These are phyloP conservation scores for Ormia ochracea DNA, from an alignment of 2,888 invertebrate species.

Conservation along the genomic window DNA sequence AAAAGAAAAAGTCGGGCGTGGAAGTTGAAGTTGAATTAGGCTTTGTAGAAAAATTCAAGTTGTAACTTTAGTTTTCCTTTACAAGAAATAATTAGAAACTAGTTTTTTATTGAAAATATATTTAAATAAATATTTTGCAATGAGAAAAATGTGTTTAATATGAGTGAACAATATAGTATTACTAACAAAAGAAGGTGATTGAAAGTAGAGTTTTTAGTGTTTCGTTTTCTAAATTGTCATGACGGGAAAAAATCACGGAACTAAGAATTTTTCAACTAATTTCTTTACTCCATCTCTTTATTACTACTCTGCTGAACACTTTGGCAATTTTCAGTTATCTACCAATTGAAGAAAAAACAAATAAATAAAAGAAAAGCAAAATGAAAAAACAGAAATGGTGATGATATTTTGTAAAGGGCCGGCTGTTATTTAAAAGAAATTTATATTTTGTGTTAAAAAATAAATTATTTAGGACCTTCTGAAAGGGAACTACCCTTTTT, in stretches of 20 bases:
- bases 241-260: conserved; percentile 50
- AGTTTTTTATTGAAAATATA: conserved; percentile 29
- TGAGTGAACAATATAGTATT: conserved; percentile 9
- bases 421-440: conserved; percentile 35
- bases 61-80: conserved; percentile 41
- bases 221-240: conserved; percentile 21
- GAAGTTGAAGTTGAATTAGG: conserved; percentile 56
- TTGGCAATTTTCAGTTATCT: conserved; percentile 65
- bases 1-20: conserved; percentile 65
- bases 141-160: conserved; percentile 15
- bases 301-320: conserved; percentile 6
- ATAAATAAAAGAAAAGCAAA: conserved; percentile 1
- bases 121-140: neutral
- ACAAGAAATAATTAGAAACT: conserved; percentile 4
- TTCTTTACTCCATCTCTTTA: conserved; percentile 7
- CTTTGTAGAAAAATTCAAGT: conserved; percentile 19
- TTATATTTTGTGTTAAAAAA: conserved; percentile 17
- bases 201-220: conserved; percentile 15
- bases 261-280: conserved; percentile 19
- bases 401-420: conserved; percentile 38
- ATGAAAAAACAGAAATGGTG: neutral
- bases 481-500: conserved; percentile 24
- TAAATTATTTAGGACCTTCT: conserved; percentile 16
- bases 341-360: conserved; percentile 54
- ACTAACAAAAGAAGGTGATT: conserved; percentile 22